These are phyloP conservation scores for Dioctria rufipes DNA, from an alignment of 2,888 invertebrate species.

Conservation along the genomic window DNA sequence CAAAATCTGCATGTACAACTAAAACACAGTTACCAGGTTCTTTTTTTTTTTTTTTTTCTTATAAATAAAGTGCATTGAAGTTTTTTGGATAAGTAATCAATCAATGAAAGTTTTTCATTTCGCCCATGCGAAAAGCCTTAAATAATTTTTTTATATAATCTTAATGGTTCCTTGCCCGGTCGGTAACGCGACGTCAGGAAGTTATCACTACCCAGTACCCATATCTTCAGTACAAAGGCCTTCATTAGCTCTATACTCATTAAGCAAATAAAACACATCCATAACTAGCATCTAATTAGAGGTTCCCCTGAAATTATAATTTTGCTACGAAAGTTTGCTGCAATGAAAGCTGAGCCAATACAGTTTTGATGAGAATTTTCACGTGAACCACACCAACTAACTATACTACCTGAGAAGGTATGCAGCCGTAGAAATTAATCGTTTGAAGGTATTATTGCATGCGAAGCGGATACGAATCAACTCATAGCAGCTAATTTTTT, in stretches of 20 bases:
- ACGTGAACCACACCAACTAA: background rate
- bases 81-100: constrained; percentile 2
- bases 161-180: background rate
- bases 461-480: background rate
- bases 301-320: background rate
- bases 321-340: background rate
- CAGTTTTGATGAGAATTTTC: background rate
- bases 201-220: background rate
- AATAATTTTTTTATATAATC: constrained; percentile 2
- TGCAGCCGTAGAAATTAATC: background rate
- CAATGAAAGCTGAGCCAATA: background rate
- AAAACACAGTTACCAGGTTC: no score
- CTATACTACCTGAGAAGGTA: background rate
- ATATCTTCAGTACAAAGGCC: no score
- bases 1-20: no score
- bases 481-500: background rate
- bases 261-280: background rate
- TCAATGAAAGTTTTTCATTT: constrained; percentile 25
- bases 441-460: background rate
- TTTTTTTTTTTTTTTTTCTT: background rate
- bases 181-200: background rate
- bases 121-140: background rate
- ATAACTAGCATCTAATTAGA: background rate
- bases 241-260: background rate
- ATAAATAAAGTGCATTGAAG: constrained; percentile 24